A percentile compares a stretch with the other conserved stretches of the same genome.
phyloP scores from a whole-genome alignment of 2,888 invertebrate genomes.

The Sabatieria punctata region DNA sequence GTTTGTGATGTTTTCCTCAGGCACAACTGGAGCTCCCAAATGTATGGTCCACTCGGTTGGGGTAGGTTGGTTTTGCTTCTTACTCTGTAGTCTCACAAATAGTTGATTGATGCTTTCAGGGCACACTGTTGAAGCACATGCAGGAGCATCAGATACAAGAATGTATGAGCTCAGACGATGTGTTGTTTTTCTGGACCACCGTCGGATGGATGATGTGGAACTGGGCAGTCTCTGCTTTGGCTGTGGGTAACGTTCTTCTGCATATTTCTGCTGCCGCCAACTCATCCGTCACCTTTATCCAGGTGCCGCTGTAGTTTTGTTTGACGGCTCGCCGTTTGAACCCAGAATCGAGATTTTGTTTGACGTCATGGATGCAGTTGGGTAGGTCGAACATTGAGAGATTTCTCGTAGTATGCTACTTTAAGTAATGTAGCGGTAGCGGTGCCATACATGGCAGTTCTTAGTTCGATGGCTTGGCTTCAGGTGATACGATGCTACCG shows the following conservation, averaged over 20 bases:
- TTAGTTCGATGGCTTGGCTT: no score
- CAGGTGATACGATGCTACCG: no score
- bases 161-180: slow-evolving; percentile 36
- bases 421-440: no score
- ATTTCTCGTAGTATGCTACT: no score
- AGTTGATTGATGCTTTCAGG: no score
- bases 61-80: slow-evolving; percentile 29
- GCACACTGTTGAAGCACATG: slow-evolving; percentile 42
- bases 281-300: no score
- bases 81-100: background rate
- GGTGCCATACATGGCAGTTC: no score
- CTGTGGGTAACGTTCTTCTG: slow-evolving; percentile 26
- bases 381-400: slow-evolving; percentile 23
- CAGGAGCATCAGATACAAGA: slow-evolving; percentile 42
- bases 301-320: slow-evolving; percentile 38
- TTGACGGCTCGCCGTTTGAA: slow-evolving; percentile 42
- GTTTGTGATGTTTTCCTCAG: slow-evolving; percentile 43
- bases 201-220: slow-evolving; percentile 49
- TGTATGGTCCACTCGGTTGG: slow-evolving; percentile 44
- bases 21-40: slow-evolving; percentile 45
- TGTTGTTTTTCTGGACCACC: slow-evolving; percentile 43
- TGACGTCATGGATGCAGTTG: slow-evolving; percentile 37
- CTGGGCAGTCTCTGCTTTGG: slow-evolving; percentile 39
- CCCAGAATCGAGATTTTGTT: slow-evolving; percentile 38
- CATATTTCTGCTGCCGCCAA: no score